Evolutionary conservation across 2,113 vertebrate species (phyloP).

Genomic region (Leucoraja erinaceus): DNA sequence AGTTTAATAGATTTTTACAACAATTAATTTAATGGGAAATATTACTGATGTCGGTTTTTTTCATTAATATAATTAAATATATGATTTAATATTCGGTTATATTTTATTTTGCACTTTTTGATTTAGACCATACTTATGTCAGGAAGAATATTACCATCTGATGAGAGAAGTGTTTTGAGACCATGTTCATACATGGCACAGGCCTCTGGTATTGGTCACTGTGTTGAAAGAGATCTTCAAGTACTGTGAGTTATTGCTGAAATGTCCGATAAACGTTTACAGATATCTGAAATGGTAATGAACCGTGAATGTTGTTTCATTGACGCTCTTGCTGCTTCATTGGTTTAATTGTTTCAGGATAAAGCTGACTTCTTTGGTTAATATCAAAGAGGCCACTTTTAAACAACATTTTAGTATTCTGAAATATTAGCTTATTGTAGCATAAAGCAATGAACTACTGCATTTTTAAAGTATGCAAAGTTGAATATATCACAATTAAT

Average conservation of each 20-base stretch:
- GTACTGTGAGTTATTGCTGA: background rate
- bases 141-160: no score
- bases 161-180: no score
- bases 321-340: no score
- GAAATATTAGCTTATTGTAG: background rate
- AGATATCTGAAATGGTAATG: background rate
- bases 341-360: no score
- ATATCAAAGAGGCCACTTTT: background rate
- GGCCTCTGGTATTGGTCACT: background rate
- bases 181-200: background rate
- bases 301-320: background rate
- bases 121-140: no score
- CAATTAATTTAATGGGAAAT: no score
- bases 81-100: no score
- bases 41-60: no score
- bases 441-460: background rate
- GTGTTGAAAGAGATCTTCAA: background rate
- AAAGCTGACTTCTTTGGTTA: background rate
- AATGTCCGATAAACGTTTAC: background rate
- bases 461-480: background rate
- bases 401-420: background rate
- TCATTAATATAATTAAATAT: no score
- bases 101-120: no score
- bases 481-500: background rate
- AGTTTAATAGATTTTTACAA: no score